A percentile compares a stretch with the other conserved stretches of the same genome.
Evolutionary conservation across 2,797 vertebrate species (phyloP).

Genomic region (Kryptolebias ocellatus): DNA sequence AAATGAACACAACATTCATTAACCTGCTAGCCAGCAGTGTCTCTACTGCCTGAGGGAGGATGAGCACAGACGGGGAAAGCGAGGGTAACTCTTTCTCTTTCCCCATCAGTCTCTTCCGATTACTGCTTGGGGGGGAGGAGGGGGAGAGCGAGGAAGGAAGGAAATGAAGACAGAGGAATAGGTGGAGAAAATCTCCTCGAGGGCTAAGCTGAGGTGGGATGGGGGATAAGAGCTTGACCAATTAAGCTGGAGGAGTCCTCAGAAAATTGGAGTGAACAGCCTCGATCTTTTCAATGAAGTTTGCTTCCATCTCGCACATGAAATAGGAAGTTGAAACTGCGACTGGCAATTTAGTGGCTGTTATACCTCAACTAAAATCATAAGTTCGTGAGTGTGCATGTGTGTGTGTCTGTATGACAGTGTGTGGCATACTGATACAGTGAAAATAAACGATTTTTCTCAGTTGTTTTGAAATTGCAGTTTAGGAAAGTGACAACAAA

Average conservation of each 20-base stretch:
- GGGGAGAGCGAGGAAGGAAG: constrained; percentile 18
- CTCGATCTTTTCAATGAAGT: constrained; percentile 66
- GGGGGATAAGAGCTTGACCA: constrained; percentile 76
- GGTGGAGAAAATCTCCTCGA: constrained; percentile 67
- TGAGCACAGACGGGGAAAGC: constrained; percentile 42
- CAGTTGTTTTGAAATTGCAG: background rate
- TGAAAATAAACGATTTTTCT: background rate
- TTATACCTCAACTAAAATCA: constrained; percentile 52
- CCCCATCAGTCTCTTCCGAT: constrained; percentile 70
- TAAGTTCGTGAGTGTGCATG: constrained; percentile 13
- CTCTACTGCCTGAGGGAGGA: constrained; percentile 54
- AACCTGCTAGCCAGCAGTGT: constrained; percentile 68
- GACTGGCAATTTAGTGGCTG: constrained; percentile 51
- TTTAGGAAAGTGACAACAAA: background rate
- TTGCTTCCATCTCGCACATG: constrained; percentile 62
- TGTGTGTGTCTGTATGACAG: background rate
- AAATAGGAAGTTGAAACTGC: constrained; percentile 63
- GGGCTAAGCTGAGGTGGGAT: constrained; percentile 75
- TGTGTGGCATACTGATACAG: background rate
- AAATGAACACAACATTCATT: constrained; percentile 80
- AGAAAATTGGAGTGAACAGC: constrained; percentile 72
- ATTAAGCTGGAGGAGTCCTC: constrained; percentile 75
- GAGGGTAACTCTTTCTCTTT: constrained; percentile 50
- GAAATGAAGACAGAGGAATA: constrained; percentile 69
- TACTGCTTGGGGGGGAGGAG: constrained; percentile 42